A percentile compares a stretch with the other conserved stretches of the same genome.
These are phyloP conservation scores for Crotalus tigris DNA, from an alignment of 2,113 vertebrate genomes.

Conservation along the genomic window DNA sequence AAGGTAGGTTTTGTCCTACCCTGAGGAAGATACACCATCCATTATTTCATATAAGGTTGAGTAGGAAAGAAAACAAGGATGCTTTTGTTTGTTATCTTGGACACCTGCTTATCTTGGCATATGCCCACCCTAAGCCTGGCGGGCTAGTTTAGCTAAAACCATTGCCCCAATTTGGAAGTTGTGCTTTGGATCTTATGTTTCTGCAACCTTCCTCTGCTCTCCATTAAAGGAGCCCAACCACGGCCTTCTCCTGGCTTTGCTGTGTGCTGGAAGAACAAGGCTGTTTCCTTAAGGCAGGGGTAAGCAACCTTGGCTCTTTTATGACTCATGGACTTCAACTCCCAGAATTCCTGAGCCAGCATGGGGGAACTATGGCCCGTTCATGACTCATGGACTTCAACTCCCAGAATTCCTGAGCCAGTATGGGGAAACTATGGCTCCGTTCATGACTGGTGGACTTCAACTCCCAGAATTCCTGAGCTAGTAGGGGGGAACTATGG, in stretches of 20 bases:
- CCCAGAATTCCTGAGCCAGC: no score
- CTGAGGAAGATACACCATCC: not conserved
- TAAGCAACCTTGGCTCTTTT: no score
- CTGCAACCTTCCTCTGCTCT: not conserved
- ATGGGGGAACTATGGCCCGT: no score
- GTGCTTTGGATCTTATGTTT: not conserved
- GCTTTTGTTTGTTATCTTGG: conserved; percentile 8
- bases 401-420: no score
- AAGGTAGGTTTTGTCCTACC: conserved; percentile 29
- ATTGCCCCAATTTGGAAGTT: not conserved
- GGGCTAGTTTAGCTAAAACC: not conserved
- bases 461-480: no score
- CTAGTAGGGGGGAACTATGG: no score
- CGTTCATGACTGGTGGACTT: no score
- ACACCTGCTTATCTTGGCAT: conserved; percentile 36
- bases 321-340: no score
- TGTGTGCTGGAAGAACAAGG: not conserved
- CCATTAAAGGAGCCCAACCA: not conserved
- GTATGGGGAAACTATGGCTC: no score
- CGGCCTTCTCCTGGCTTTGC: not conserved
- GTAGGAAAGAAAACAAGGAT: conserved; percentile 3
- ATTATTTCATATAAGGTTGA: conserved; percentile 1
- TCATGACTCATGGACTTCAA: no score
- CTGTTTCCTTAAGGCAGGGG: not conserved
- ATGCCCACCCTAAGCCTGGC: conserved; percentile 12